Percentiles rank a stretch among this genome's conserved stretches.
Evolutionary conservation across 2,113 vertebrate species (phyloP).

Genomic region (Columbina picui): DNA sequence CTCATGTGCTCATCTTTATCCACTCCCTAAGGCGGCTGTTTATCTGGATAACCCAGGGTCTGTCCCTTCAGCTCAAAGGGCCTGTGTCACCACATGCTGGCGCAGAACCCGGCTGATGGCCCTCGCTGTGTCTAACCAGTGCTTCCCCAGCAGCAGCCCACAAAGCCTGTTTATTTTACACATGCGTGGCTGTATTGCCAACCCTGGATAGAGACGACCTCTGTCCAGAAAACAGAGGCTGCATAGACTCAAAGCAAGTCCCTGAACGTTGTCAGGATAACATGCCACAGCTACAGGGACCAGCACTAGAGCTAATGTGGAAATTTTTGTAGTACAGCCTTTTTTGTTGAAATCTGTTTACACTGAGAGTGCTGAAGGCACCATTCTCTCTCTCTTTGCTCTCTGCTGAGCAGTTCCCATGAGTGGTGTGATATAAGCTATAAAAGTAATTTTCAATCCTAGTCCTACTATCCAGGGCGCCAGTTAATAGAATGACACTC

Average conservation of each 20-base stretch:
- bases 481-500: not conserved
- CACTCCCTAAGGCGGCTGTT: not conserved
- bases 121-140: not conserved
- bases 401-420: not conserved
- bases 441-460: not conserved
- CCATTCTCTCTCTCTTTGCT: not conserved
- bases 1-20: fast-evolving
- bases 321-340: not conserved
- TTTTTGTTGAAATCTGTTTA: not conserved
- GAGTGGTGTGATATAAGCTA: not conserved
- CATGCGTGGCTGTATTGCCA: not conserved
- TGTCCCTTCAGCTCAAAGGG: not conserved
- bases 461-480: not conserved
- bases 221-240: not conserved
- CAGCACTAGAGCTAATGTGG: not conserved
- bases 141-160: not conserved
- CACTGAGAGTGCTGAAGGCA: not conserved
- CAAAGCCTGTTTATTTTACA: not conserved
- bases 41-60: not conserved
- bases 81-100: not conserved
- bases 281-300: not conserved
- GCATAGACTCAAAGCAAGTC: not conserved
- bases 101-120: not conserved
- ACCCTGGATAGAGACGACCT: not conserved
- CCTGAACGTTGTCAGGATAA: not conserved